Percentiles rank a stretch among this genome's conserved stretches.
Evolutionary conservation across 2,888 invertebrate genomes (phyloP).

Genomic region (Galerucella calmariensis): DNA sequence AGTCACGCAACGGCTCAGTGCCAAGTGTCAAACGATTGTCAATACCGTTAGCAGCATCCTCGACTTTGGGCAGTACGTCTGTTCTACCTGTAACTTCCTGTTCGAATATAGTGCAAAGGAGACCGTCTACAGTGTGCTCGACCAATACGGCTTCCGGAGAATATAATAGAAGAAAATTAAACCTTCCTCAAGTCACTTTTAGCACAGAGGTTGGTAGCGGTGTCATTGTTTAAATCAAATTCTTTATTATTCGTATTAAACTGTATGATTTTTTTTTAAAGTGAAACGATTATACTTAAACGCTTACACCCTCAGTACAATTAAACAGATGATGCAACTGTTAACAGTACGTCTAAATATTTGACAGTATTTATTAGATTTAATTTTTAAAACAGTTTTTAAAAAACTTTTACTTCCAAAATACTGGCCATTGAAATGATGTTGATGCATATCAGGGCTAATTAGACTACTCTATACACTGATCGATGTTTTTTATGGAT

Average conservation of each 20-base stretch:
- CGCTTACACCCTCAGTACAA: too few relatives aligned
- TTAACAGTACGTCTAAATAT: too few relatives aligned
- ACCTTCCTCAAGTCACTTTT: conserved; percentile 86
- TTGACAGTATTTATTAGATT: too few relatives aligned
- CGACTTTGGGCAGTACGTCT: conserved; percentile 65
- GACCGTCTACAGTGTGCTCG: conserved; percentile 79
- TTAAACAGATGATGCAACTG: too few relatives aligned
- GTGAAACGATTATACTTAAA: neutral
- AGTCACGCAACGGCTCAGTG: conserved; percentile 64
- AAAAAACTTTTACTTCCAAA: too few relatives aligned
- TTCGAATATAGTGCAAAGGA: conserved; percentile 54
- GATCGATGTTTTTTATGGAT: too few relatives aligned
- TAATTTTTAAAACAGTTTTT: too few relatives aligned
- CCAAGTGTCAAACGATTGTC: conserved; percentile 53
- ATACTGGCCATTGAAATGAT: too few relatives aligned
- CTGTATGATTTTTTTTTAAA: too few relatives aligned
- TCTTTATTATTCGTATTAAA: neutral
- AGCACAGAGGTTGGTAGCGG: conserved; percentile 93
- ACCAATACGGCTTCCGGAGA: conserved; percentile 69
- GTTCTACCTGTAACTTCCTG: conserved; percentile 43
- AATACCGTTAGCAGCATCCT: conserved; percentile 45
- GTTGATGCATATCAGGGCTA: too few relatives aligned
- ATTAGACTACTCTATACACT: too few relatives aligned
- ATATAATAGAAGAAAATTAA: conserved; percentile 71
- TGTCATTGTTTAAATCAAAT: conserved; percentile 74